Base-by-base conservation (phyloP, 2,797 vertebrate genomes). In the Channa striata region DNA sequence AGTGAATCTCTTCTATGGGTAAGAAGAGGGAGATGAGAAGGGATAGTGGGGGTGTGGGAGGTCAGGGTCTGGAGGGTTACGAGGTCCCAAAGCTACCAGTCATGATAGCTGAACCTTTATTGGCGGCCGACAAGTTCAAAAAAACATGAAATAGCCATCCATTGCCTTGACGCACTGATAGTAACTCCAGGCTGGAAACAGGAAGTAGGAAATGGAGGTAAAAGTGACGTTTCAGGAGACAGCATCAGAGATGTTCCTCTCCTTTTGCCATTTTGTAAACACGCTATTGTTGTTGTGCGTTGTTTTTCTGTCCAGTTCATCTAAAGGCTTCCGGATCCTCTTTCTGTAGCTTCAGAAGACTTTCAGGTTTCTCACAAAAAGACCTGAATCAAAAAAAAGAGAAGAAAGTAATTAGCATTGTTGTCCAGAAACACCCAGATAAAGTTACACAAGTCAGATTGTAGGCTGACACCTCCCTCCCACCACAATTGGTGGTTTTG, bases 71-170 rank as follows among this genome's bases (percentile, higher is more conserved):
- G 68, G 67, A 84, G 72, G 74, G 76, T 82, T 85, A 93, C 64
- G 81, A 84, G 85, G 73, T 87, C 77, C 84, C 81, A 46, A 73
- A 70, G 40, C 73, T 82, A 76, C 68, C 69, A 58, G 54, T 49
- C 89, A 90, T 91, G 80, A 81, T 81, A 60, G 87, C 93, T 93
- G 91, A 91, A 94, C 81, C 74, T 91, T 89, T 78, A 89, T 91
- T 88, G 93, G 92, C 88, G 87, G 86, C 89, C 82, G 88, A 93
- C 93, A 87, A 94, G 95, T 94, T 96, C 93, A 95, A 93, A 94
- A 84, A 89, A 92, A 94, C 90, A 94, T 84, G 86, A 90, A 89
- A 83, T 81, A 83, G 80, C 86, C 89, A 83, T 92, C 92, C 95
- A 96, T 96, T 85, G 77, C 93, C 53, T 89, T 88, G 93, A 93